phyloP scores from a whole-genome alignment of 2,888 invertebrate species.

The Hipparchia semele region DNA sequence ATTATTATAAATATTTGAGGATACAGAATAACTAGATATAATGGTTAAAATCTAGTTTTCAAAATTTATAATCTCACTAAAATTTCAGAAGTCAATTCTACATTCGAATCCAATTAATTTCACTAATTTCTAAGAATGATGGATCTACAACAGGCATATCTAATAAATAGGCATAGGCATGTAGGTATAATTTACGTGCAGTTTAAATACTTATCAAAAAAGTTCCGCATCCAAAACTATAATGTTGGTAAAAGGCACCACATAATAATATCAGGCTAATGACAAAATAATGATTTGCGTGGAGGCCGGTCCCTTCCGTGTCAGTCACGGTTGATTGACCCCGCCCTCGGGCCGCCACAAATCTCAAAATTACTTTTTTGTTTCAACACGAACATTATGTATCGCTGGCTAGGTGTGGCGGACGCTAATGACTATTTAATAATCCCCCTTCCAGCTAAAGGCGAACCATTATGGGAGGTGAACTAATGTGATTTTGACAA shows the following conservation, averaged over 20 bases:
- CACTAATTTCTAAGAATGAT: no score
- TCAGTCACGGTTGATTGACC: slow-evolving; percentile 75
- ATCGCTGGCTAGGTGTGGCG: slow-evolving; percentile 74
- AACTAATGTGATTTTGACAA: slow-evolving; percentile 82
- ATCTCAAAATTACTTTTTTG: slow-evolving; percentile 77
- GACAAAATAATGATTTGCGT: slow-evolving; percentile 82
- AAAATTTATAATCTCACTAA: no score
- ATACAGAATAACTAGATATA: no score
- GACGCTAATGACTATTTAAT: slow-evolving; percentile 80
- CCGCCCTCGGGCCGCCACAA: slow-evolving; percentile 50
- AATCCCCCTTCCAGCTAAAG: slow-evolving; percentile 76
- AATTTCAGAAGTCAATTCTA: no score
- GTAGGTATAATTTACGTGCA: neutral
- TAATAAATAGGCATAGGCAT: no score
- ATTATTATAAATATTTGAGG: no score
- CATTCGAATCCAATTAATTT: no score
- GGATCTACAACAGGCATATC: no score
- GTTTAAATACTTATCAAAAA: neutral
- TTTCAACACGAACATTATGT: slow-evolving; percentile 62
- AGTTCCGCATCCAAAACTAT: neutral
- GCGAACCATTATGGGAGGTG: slow-evolving; percentile 68
- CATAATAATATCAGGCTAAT: slow-evolving; percentile 68
- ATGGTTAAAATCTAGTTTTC: no score
- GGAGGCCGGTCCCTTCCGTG: slow-evolving; percentile 74
- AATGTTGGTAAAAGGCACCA: slow-evolving; percentile 47